Evolutionary conservation across 2,888 invertebrate species (phyloP).

Genomic region (Zygaena filipendulae): DNA sequence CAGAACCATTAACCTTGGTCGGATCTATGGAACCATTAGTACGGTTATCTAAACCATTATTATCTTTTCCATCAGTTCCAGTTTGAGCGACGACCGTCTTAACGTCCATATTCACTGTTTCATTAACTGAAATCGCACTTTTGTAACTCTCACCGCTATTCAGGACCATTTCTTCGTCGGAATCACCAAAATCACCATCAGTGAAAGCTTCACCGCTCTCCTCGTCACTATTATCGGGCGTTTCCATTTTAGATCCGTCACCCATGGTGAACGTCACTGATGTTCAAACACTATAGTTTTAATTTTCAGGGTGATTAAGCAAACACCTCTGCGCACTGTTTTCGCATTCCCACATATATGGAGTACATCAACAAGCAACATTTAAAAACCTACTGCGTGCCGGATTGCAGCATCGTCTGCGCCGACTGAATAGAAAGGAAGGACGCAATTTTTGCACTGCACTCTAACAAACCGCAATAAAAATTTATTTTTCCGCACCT

Average conservation of each 20-base stretch:
- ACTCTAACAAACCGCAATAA: constrained; percentile 30
- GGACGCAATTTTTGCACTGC: constrained; percentile 36
- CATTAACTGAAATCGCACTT: constrained; percentile 33
- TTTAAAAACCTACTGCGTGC: constrained; percentile 20
- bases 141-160: constrained; percentile 26
- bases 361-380: constrained; percentile 26
- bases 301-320: constrained; percentile 31
- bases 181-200: constrained; percentile 54
- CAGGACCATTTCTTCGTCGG: constrained; percentile 41
- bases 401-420: constrained; percentile 24
- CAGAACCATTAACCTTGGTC: constrained; percentile 25
- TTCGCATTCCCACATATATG: constrained; percentile 34
- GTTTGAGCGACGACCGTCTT: constrained; percentile 19
- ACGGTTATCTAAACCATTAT: constrained; percentile 19
- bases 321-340: constrained; percentile 30
- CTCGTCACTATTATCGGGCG: constrained; percentile 50
- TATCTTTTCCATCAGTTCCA: constrained; percentile 17
- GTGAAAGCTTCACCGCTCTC: constrained; percentile 57
- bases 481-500: constrained; percentile 28
- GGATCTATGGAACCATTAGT: constrained; percentile 16
- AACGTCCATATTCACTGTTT: constrained; percentile 39
- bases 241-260: constrained; percentile 35
- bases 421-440: constrained; percentile 36
- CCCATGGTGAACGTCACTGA: constrained; percentile 38
- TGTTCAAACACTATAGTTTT: constrained; percentile 25